Conservation (phyloP, 1,140 invertebrate genomes). For the Xylocopa sonorina region DNA sequence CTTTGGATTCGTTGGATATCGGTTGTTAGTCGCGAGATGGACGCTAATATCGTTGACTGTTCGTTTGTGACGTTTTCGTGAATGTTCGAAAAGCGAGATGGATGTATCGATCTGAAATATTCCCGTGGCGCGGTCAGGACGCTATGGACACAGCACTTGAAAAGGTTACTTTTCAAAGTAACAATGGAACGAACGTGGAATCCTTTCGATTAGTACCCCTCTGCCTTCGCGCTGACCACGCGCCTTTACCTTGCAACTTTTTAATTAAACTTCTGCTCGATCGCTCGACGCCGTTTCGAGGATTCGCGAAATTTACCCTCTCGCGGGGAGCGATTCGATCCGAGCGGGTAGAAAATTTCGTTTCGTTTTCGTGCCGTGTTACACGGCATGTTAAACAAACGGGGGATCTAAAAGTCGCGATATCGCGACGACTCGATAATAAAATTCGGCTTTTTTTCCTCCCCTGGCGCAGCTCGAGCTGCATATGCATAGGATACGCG, state of each 20-base stretch:
- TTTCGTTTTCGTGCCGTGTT: background rate
- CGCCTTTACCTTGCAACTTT: conserved; percentile 6
- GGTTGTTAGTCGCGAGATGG: too few species aligned
- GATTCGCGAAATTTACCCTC: background rate
- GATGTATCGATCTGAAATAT: too few species aligned
- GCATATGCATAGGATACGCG: conserved; percentile 54
- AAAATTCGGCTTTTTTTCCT: background rate
- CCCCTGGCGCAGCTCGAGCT: background rate
- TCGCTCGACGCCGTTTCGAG: background rate
- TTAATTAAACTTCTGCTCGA: conserved; percentile 21
- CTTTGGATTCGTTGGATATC: too few species aligned
- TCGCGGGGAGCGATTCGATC: too few species aligned
- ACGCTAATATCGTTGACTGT: too few species aligned
- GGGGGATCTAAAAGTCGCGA: background rate
- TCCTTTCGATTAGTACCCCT: conserved; percentile 23
- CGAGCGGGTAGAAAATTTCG: background rate
- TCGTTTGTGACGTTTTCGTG: too few species aligned
- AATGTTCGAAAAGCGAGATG: background rate
- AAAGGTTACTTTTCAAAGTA: conserved; percentile 4
- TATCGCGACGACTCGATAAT: conserved; percentile 20
- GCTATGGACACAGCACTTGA: conserved; percentile 27
- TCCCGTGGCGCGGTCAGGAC: conserved; percentile 1
- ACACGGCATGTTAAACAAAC: background rate
- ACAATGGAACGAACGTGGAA: conserved; percentile 15
- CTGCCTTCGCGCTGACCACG: background rate